A percentile compares a stretch with the other conserved stretches of the same genome.
These are phyloP conservation scores for Rhinatrema bivittatum DNA, from an alignment of 2,797 vertebrate species.

Conservation along the genomic window DNA sequence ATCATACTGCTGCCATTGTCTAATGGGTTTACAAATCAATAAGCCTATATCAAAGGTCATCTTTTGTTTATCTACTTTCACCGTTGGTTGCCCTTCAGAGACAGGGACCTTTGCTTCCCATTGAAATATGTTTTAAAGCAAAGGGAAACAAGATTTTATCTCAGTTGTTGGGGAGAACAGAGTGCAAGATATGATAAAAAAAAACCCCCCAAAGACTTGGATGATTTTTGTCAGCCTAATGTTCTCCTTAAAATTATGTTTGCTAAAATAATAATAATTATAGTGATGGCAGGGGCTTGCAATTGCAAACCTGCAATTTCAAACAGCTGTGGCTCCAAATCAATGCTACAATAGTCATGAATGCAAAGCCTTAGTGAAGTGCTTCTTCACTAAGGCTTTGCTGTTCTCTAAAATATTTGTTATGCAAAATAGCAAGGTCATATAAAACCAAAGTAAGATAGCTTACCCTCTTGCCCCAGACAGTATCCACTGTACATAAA, in stretches of 20 bases:
- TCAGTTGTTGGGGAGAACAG: conserved; percentile 16
- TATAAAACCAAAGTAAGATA: too few species aligned
- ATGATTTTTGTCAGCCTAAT: conserved; percentile 40
- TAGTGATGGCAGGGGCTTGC: conserved; percentile 21
- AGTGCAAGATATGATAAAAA: conserved; percentile 33
- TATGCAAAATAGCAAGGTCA: too few species aligned
- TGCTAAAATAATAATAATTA: conserved; percentile 50
- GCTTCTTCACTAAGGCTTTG: too few species aligned
- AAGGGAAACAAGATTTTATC: conserved; percentile 29
- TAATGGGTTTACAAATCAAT: too few species aligned
- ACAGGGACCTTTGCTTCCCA: conserved; percentile 21
- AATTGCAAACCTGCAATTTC: conserved; percentile 42
- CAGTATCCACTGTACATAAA: too few species aligned
- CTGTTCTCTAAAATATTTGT: too few species aligned
- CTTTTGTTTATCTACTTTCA: neutral
- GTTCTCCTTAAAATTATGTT: conserved; percentile 34
- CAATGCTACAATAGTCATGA: too few species aligned
- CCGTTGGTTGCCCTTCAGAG: conserved; percentile 12
- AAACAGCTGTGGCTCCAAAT: conserved; percentile 34
- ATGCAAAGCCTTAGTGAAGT: too few species aligned
- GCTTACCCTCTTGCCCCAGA: too few species aligned
- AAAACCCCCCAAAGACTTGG: conserved; percentile 37
- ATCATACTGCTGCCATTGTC: too few species aligned
- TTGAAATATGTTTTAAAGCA: conserved; percentile 26
- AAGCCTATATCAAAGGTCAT: too few species aligned